Base-by-base conservation (phyloP, 1,140 invertebrate genomes). In the Berghia stephanieae region DNA sequence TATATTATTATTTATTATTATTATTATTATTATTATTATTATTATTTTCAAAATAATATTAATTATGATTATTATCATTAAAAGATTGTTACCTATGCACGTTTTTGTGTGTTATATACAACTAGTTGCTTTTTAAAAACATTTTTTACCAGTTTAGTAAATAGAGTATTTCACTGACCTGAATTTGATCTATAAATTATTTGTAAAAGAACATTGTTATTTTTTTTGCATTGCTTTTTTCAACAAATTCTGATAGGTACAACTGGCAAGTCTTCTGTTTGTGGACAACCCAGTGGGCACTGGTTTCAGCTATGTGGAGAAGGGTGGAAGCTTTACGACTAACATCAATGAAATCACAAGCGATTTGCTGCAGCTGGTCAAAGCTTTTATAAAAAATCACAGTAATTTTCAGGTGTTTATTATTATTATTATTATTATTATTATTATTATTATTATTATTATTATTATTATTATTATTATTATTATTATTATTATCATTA, bases 281-380 rank as follows among this genome's bases (percentile, higher is more conserved):
- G 92, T 96, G 24, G 95, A 97, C 84, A 96, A 95, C 88, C 95
- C 95, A 0, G 95, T 97, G 5, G 95, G 95, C 1, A 92, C 94
- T n/a, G 95, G 95, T 0, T 97, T 92, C 87, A 96, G 95, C 88
- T 95, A 95, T 83, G 93, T 93, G 0, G 93, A 94, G n/a, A 86
- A 90, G 77, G 77, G 84, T 0, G 83, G 82, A n/a, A 86, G 90
- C 36, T 89, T 93, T 55, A 92, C 92, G 5, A 92, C 89, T 8
- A 92, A 93, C 80, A 95, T 96, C 80, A 87, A 90, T 38, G 90
- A 94, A 90, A 95, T 96, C 27, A 94, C 94, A 1, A 60, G 87
- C n/a, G 95, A 97, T 90, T 92, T 97, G 71, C 89, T 96, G 0
- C 90, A 91, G 52, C 89, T 95, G 13, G 91, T 96, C 82, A 91